phyloP scores from a whole-genome alignment of 1,140 invertebrate species.

The Notospermus geniculatus region DNA sequence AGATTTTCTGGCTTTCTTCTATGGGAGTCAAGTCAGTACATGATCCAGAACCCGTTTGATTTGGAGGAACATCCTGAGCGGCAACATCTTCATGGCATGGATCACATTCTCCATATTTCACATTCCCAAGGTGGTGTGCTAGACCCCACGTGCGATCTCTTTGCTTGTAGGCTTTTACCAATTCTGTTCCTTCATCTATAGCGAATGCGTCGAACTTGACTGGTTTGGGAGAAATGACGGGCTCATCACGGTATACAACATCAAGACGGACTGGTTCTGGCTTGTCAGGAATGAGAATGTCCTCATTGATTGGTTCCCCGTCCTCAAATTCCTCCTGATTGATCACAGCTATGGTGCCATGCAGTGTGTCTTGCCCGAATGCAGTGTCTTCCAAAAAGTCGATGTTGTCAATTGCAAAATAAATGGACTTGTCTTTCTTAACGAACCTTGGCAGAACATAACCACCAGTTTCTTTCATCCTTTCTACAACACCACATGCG shows the following conservation, averaged over 20 bases:
- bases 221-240: background rate
- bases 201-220: background rate
- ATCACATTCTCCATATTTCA: no score
- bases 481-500: background rate
- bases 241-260: background rate
- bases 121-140: no score
- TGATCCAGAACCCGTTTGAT: no score
- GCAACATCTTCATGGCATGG: no score
- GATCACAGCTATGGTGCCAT: background rate
- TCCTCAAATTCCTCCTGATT: background rate
- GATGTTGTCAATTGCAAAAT: slow-evolving; percentile 1
- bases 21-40: no score
- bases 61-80: no score
- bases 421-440: background rate
- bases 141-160: background rate
- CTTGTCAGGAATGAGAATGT: background rate
- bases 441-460: background rate
- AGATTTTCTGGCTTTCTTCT: no score
- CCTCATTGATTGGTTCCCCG: background rate
- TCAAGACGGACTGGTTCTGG: background rate
- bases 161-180: background rate
- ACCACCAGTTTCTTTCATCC: background rate
- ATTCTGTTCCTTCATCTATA: background rate
- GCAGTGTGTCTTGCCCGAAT: background rate
- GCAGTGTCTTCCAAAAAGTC: slow-evolving; percentile 5